Evolutionary conservation across 2,113 vertebrate genomes (phyloP).

Genomic region (Indri indri): DNA sequence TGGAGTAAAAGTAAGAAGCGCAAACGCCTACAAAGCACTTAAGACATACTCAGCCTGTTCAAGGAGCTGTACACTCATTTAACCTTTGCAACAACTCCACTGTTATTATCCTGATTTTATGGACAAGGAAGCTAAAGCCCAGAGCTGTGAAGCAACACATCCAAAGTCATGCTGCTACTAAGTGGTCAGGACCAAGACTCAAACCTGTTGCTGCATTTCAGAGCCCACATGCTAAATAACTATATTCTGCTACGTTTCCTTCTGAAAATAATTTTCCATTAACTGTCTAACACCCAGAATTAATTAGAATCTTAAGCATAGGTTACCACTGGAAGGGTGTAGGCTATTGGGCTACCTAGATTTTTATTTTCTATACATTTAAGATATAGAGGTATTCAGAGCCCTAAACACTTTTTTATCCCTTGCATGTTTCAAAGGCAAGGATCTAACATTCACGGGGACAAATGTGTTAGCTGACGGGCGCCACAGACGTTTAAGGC

Average conservation of each 20-base stretch:
- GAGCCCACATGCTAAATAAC: not conserved
- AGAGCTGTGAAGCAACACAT: not conserved
- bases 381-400: not conserved
- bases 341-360: not conserved
- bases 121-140: not conserved
- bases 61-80: not conserved
- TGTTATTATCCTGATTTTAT: not conserved
- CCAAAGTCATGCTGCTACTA: not conserved
- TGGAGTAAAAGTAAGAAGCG: not conserved
- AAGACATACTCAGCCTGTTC: not conserved
- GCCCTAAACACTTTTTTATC: not conserved
- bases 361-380: not conserved
- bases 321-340: not conserved
- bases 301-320: not conserved
- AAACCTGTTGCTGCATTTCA: not conserved
- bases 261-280: not conserved
- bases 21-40: not conserved
- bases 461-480: not conserved
- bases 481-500: not conserved
- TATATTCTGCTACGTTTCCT: not conserved
- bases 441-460: not conserved
- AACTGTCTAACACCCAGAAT: not conserved
- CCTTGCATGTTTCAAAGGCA: not conserved
- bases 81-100: not conserved
- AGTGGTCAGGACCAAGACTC: not conserved